phyloP scores from a whole-genome alignment of 2,888 invertebrate species.

The Drosophila pullipes region DNA sequence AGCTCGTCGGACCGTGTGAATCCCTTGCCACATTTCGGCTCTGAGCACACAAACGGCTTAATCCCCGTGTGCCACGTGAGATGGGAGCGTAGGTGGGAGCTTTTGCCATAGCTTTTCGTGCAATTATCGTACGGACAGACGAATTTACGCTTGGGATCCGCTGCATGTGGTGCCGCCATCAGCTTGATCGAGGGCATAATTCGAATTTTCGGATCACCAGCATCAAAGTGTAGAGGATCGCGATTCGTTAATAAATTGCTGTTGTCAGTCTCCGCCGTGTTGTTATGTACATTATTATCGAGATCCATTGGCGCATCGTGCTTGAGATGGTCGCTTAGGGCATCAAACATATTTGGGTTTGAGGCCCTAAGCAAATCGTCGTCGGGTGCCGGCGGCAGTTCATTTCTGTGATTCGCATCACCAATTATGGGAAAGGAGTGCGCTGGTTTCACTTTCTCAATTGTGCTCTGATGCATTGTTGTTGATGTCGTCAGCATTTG shows the following conservation, averaged over 20 bases:
- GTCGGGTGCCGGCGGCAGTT: constrained; percentile 46
- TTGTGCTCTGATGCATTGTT: constrained; percentile 52
- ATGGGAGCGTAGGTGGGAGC: constrained; percentile 84
- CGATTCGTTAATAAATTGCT: constrained; percentile 45
- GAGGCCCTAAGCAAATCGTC: constrained; percentile 61
- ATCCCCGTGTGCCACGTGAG: constrained; percentile 84
- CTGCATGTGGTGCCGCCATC: constrained; percentile 69
- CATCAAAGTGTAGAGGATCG: constrained; percentile 40
- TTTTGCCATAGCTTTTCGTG: constrained; percentile 83
- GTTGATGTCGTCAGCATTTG: constrained; percentile 80
- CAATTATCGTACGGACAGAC: constrained; percentile 82
- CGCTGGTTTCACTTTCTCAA: constrained; percentile 63
- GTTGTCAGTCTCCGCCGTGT: constrained; percentile 63
- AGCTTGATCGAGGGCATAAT: constrained; percentile 81
- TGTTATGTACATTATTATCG: constrained; percentile 69
- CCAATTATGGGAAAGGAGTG: constrained; percentile 54
- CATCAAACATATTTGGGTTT: constrained; percentile 54
- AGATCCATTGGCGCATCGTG: constrained; percentile 69
- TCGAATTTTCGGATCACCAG: constrained; percentile 69
- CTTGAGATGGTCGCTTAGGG: constrained; percentile 54
- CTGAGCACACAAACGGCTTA: constrained; percentile 82
- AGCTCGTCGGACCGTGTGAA: constrained; percentile 84
- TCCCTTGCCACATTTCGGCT: constrained; percentile 81
- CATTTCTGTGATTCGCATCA: constrained; percentile 50
- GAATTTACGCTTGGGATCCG: constrained; percentile 80